A percentile compares a stretch with the other conserved stretches of the same genome.
phyloP scores from a whole-genome alignment of 2,888 invertebrate species.

The Xestoiulus laeticollis region DNA sequence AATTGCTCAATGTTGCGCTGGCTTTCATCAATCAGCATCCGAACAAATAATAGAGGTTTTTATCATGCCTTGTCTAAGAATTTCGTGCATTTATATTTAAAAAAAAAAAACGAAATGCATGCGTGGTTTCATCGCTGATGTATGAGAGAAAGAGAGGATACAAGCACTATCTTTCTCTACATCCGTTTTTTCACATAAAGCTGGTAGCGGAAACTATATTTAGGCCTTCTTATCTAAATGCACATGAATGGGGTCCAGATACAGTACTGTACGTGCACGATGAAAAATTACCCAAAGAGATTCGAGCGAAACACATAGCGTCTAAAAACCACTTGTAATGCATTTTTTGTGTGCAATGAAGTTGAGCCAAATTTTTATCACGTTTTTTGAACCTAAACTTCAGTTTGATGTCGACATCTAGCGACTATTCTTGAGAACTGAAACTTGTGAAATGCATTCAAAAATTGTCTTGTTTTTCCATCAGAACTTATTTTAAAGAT shows the following conservation, averaged over 20 bases:
- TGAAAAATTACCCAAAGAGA: neutral
- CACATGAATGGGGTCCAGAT: neutral
- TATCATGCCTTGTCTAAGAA: slow-evolving; percentile 27
- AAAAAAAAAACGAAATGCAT: neutral
- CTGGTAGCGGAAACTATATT: slow-evolving; percentile 19
- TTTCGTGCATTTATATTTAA: slow-evolving; percentile 13
- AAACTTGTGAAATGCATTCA: too few species aligned
- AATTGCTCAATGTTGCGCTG: slow-evolving; percentile 3
- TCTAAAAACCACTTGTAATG: neutral
- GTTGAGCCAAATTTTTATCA: neutral
- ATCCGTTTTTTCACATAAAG: neutral
- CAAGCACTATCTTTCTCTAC: neutral
- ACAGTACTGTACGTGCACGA: neutral
- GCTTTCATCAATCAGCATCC: slow-evolving; percentile 40
- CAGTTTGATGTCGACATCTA: neutral
- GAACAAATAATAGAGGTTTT: slow-evolving; percentile 3
- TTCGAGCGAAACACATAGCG: neutral
- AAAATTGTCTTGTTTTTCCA: too few species aligned
- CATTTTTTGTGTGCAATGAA: neutral
- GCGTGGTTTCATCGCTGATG: slow-evolving; percentile 18
- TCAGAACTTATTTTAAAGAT: too few species aligned
- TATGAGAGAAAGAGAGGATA: slow-evolving; percentile 9
- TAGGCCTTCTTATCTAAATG: neutral
- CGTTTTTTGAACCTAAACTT: neutral
- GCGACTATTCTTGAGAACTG: neutral